Evolutionary conservation across 2,113 vertebrate species (phyloP).

Genomic region (Chrysemys picta): DNA sequence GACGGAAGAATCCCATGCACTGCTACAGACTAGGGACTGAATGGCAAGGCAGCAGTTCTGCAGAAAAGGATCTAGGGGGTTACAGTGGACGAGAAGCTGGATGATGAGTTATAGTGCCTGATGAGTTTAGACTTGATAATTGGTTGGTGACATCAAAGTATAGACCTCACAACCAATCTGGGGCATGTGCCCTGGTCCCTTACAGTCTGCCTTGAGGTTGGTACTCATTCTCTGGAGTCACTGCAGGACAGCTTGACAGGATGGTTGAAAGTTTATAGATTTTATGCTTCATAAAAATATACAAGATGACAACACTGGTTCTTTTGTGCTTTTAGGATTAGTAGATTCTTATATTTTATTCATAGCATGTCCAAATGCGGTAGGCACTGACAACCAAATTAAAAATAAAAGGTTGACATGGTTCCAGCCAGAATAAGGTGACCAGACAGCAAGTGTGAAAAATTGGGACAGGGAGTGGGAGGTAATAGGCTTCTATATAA

Average conservation of each 20-base stretch:
- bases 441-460: too few relatives aligned
- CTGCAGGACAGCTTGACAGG: background rate
- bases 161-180: background rate
- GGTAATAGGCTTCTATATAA: too few relatives aligned
- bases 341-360: background rate
- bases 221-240: background rate
- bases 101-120: background rate
- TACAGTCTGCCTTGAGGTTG: background rate
- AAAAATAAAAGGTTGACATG: background rate
- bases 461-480: too few relatives aligned
- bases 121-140: background rate
- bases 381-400: background rate
- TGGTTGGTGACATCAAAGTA: background rate
- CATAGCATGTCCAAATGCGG: fast-evolving
- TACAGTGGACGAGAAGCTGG: too few relatives aligned
- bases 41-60: too few relatives aligned
- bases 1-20: too few relatives aligned
- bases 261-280: background rate
- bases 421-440: background rate
- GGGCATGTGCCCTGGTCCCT: background rate
- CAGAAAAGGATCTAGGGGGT: too few relatives aligned
- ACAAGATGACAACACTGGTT: fast-evolving
- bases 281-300: background rate
- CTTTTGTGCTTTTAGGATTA: background rate
- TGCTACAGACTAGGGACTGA: too few relatives aligned